Base-by-base conservation (phyloP, 2,797 vertebrate genomes). In the Myripristis jacobus region DNA sequence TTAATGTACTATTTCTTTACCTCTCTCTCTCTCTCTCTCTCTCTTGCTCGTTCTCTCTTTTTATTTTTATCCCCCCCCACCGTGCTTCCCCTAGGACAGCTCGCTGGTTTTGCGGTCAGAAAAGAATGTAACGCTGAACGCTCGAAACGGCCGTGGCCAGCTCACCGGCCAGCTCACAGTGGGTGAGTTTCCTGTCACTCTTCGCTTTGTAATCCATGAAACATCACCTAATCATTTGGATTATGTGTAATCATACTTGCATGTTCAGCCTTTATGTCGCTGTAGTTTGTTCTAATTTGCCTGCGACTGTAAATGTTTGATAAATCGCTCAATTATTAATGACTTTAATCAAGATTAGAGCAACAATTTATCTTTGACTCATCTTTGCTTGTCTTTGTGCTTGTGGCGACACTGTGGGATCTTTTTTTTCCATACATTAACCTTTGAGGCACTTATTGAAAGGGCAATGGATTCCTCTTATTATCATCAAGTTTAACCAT, bases 131-230 rank as follows among this genome's bases (percentile, higher is more conserved):
- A 97, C 97, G 52, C 88, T 98, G 91, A 97, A 97, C 79, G 96
- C 96, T 73, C 95, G 97, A 81, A 97, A 98, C 89, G 85, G 92
- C 80, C 92, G 93, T 83, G 96, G 96, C 75, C 96, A 96, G 73
- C 92, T 97, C 88, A 97, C 96, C 54, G 95, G 96, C 88, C 97
- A 96, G 88, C 95, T 98, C 81, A 96, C 96, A 81, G 94, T 97
- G 86, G 97, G 97, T 98, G 91, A 97, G 96, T 96, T 76, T 60
- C 29, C 25, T 12, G 1, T 51, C 22, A 24, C 31, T 51, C 9
- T 22, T 18, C 2, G 10, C 31, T 15, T 52, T 38, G n/a, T 15
- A 51, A 50, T 56, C 3, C 15, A 3, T 46, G 11, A 43, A 31
- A 51, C 1, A 1, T 4, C 21, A 8, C 16, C 55, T 36, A 0